Evolutionary conservation across 1,140 invertebrate species (phyloP).

Genomic region (Copidosoma floridanum): DNA sequence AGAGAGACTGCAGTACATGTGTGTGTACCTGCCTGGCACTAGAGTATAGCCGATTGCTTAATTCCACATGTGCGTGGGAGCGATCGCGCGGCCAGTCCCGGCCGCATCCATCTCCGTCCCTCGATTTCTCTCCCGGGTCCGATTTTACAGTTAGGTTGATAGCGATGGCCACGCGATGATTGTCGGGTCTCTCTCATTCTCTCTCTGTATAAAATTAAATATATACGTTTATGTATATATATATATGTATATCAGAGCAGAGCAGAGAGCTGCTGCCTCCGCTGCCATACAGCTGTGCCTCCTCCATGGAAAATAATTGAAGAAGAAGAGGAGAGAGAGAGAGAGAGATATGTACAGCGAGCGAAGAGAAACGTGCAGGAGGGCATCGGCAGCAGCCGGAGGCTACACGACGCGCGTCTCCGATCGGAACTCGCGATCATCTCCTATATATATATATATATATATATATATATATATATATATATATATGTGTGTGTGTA

Average conservation of each 20-base stretch:
- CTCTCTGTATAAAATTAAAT: constrained; percentile 37
- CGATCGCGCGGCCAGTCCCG: constrained; percentile 3
- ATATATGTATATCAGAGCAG: too few relatives aligned
- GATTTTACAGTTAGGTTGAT: constrained; percentile 31
- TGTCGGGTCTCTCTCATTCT: constrained; percentile 33
- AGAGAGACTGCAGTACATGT: too few relatives aligned
- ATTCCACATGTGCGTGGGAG: constrained; percentile 40
- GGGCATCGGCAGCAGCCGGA: constrained; percentile 3
- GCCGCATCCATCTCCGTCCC: neutral
- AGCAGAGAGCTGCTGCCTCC: too few relatives aligned
- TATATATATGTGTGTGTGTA: too few relatives aligned
- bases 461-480: too few relatives aligned
- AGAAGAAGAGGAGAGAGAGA: constrained; percentile 24
- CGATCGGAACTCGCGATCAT: constrained; percentile 26
- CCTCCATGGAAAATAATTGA: constrained; percentile 44
- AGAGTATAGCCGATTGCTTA: constrained; percentile 41
- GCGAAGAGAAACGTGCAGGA: constrained; percentile 22
- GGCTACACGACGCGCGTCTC: constrained; percentile 13
- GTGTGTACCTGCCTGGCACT: neutral
- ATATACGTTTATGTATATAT: too few relatives aligned
- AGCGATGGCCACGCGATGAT: constrained; percentile 41
- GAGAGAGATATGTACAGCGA: too few relatives aligned
- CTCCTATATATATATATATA: too few relatives aligned
- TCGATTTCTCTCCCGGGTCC: neutral
- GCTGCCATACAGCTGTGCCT: too few relatives aligned